Conservation (phyloP, 2,888 invertebrate species). For the Drosophila anomalata region DNA sequence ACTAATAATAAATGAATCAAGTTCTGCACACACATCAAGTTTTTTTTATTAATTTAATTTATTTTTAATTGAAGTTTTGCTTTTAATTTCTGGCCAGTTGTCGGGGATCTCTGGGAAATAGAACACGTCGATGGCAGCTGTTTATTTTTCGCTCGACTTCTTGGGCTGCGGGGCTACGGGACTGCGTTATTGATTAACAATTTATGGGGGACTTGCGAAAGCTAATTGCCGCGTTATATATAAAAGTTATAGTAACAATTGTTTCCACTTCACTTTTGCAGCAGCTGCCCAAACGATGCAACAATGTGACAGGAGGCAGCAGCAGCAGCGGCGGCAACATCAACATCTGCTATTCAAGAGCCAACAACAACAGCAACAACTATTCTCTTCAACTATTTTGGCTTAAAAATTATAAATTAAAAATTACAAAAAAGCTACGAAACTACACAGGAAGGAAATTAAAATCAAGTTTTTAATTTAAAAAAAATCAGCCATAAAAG, state of each 20-base stretch:
- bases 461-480: neutral
- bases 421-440: neutral
- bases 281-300: constrained; percentile 45
- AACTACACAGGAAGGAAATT: neutral
- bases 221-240: constrained; percentile 1
- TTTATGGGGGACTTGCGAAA: neutral
- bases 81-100: neutral
- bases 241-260: neutral
- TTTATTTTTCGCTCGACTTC: neutral
- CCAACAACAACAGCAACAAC: constrained; percentile 25
- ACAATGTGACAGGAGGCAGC: constrained; percentile 44
- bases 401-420: neutral
- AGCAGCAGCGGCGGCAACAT: constrained; percentile 24
- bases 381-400: neutral
- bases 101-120: neutral
- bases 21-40: neutral
- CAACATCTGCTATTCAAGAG: neutral
- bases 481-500: neutral
- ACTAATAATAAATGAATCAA: neutral
- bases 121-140: neutral
- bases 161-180: neutral
- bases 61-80: neutral
- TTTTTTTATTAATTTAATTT: neutral
- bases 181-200: neutral
- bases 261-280: constrained; percentile 15